These are phyloP conservation scores for Prenolepis imparis DNA, from an alignment of 2,888 invertebrate genomes.

Conservation along the genomic window DNA sequence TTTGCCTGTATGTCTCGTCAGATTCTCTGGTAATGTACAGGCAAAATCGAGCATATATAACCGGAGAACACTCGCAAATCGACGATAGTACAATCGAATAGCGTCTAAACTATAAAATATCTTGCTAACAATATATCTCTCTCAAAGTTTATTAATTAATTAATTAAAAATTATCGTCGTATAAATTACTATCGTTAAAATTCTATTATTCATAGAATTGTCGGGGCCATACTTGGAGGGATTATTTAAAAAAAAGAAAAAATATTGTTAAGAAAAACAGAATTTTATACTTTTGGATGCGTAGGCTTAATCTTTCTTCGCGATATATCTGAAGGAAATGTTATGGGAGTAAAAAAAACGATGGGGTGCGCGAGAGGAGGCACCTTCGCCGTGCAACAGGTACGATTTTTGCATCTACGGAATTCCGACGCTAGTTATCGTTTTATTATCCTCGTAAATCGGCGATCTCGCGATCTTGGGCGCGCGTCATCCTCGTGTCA, in stretches of 20 bases:
- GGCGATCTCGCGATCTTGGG: constrained; percentile 34
- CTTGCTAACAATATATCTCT: background rate
- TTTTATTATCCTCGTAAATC: constrained; percentile 56
- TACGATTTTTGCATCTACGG: constrained; percentile 48
- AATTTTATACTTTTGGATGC: background rate
- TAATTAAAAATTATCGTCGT: background rate
- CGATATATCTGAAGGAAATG: constrained; percentile 18
- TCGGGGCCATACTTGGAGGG: too few species aligned
- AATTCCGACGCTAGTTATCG: constrained; percentile 51
- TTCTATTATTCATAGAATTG: background rate
- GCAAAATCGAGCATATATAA: background rate
- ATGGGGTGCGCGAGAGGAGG: constrained; percentile 11
- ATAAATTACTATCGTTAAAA: too few species aligned
- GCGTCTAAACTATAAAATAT: background rate
- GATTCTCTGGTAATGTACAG: background rate
- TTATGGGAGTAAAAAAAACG: constrained; percentile 29
- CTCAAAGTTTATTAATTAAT: background rate
- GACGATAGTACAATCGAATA: background rate
- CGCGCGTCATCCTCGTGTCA: constrained; percentile 50
- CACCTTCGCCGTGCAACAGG: constrained; percentile 42
- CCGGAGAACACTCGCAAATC: background rate
- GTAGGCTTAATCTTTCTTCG: background rate
- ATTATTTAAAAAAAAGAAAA: background rate
- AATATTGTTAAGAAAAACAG: background rate
- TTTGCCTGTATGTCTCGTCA: constrained; percentile 8